Evolutionary conservation across 2,797 vertebrate species (phyloP), one percentile per base, ranked within the genome.

Genomic region (Centropyge bicolor): DNA sequence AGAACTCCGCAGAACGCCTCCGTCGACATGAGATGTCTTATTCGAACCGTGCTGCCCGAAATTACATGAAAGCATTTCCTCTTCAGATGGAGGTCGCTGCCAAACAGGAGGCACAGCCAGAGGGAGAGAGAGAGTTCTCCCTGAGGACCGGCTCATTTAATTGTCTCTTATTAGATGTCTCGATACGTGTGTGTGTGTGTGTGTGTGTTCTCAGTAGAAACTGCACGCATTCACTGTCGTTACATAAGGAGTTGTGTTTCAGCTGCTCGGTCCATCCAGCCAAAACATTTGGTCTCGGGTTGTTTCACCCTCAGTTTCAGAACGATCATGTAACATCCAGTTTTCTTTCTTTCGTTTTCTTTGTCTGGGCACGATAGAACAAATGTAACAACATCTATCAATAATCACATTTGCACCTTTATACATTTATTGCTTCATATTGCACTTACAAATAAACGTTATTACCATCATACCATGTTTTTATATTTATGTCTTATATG

Each of bases 51-150:
- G 63, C 40, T 49, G 61, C 84, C 81, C 52, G 31, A 86, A 88
- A 90, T 81, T 70, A 78, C 84, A 76, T 20, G 35, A 80, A 86
- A 83, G 85, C 68, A 84, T 89, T 57, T 72, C 51, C 81, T 36
- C 7, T 69, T 52, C 31, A 27, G n/a, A 62, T 57, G 63, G 76
- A 83, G 78, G 78, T 75, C 20, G 20, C 43, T 84, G 73, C 76
- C 74, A 65, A 85, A 78, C 68, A 24, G 74, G 57, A 83, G 74
- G 63, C 43, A 22, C 4, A 78, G 46, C 49, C 12, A 67, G 65
- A 71, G 80, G 10, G 70, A 63, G 51, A 74, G 22, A 49, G 70
- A 55, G 60, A 46, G 61, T 80, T 81, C 73, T 75, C 65, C 24
- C 56, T 31, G 13, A 75, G 69, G 56, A 79, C 57, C 17, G 20